A percentile compares a stretch with the other conserved stretches of the same genome.
These are phyloP conservation scores for Masnerella sp. DNA, from an alignment of 2,888 invertebrate species.

Conservation along the genomic window DNA sequence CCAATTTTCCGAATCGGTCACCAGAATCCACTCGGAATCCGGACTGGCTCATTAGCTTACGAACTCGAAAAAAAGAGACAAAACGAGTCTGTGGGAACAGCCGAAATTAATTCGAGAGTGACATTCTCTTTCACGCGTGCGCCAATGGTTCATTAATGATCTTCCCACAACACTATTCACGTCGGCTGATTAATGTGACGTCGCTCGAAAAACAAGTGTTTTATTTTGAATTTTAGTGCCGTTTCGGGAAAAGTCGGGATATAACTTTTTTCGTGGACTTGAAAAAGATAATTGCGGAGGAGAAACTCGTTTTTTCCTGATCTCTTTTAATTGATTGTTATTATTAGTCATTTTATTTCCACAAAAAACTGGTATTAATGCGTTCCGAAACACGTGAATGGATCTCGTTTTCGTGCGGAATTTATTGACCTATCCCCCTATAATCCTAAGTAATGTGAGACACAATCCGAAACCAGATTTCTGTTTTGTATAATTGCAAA, in stretches of 20 bases:
- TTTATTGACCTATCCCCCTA: constrained; percentile 15
- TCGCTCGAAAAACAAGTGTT: too few species aligned
- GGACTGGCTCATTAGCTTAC: constrained; percentile 17
- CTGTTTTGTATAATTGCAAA: too few species aligned
- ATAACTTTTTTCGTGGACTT: too few species aligned
- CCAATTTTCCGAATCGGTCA: constrained; percentile 11
- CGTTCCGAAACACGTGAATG: constrained; percentile 21
- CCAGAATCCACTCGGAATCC: constrained; percentile 17
- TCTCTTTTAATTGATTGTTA: constrained; percentile 49
- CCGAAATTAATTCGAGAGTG: constrained; percentile 32
- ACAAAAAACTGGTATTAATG: constrained; percentile 38
- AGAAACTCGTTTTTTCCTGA: too few species aligned
- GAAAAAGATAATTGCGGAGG: too few species aligned
- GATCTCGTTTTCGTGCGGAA: constrained; percentile 34
- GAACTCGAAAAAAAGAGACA: constrained; percentile 1
- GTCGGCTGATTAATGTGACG: constrained; percentile 40
- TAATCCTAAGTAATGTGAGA: too few species aligned
- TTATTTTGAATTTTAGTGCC: too few species aligned
- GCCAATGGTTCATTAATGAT: constrained; percentile 45
- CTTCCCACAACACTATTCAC: constrained; percentile 37
- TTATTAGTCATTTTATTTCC: constrained; percentile 35
- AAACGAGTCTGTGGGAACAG: constrained; percentile 43
- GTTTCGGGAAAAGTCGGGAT: too few species aligned
- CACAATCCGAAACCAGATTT: too few species aligned
- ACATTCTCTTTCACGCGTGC: constrained; percentile 35